Evolutionary conservation across 2,888 invertebrate genomes (phyloP).

Genomic region (Sphaerophoria taeniata): DNA sequence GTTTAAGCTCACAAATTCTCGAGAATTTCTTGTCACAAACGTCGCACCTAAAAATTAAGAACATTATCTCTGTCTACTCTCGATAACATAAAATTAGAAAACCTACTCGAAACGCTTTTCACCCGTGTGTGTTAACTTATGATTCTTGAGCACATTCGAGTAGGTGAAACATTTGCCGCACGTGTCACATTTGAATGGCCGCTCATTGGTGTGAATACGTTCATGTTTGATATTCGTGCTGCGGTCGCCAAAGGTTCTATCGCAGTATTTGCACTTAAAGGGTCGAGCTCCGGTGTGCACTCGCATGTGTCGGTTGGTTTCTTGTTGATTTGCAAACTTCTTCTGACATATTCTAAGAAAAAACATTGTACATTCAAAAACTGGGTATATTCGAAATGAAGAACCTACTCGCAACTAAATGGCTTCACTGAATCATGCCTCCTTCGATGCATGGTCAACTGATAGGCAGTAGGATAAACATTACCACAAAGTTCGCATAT

Average conservation of each 20-base stretch:
- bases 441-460: conserved; percentile 81
- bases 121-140: conserved; percentile 82
- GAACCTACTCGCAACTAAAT: conserved; percentile 81
- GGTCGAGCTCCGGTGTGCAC: conserved; percentile 82
- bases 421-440: conserved; percentile 82
- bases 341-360: conserved; percentile 79
- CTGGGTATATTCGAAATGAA: not conserved
- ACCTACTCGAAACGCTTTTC: conserved; percentile 75
- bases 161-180: conserved; percentile 82
- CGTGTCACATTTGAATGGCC: conserved; percentile 81
- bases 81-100: not conserved
- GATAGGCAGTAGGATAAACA: conserved; percentile 80
- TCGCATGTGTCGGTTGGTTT: conserved; percentile 81
- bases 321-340: conserved; percentile 81
- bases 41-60: conserved; percentile 76
- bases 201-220: conserved; percentile 82
- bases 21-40: conserved; percentile 82
- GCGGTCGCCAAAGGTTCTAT: conserved; percentile 82
- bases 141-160: conserved; percentile 82
- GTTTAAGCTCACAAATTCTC: conserved; percentile 81
- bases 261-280: conserved; percentile 81
- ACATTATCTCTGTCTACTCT: too few species aligned
- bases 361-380: not conserved
- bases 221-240: conserved; percentile 83
- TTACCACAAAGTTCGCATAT: conserved; percentile 83